Conservation (phyloP, 2,113 vertebrate species). For the Hemiprocne comata region DNA sequence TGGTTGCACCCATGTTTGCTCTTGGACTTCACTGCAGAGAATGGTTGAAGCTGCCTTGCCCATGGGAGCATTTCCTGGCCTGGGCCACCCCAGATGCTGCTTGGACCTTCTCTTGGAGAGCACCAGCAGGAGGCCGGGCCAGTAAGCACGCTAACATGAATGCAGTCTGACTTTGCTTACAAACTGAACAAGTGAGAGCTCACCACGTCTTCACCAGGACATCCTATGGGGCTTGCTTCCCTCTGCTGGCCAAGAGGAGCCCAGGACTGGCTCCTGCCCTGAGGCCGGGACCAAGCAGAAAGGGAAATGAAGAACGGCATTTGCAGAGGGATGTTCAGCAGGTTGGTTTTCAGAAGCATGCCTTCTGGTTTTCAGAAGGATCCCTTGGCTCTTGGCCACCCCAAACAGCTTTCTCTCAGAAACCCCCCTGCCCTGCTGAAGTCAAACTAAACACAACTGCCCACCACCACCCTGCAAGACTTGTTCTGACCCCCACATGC, state of each 20-base stretch:
- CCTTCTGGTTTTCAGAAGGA: not conserved
- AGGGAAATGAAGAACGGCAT: not conserved
- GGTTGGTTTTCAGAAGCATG: not conserved
- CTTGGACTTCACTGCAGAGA: not conserved
- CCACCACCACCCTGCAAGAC: not conserved
- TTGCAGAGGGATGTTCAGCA: not conserved
- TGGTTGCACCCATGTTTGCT: accelerated
- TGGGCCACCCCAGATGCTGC: not conserved
- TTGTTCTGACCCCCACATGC: not conserved
- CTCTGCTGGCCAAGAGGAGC: not conserved
- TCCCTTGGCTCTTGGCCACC: not conserved
- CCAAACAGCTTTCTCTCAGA: not conserved
- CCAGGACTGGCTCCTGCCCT: not conserved
- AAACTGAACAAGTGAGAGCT: not conserved
- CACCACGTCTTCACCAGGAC: not conserved
- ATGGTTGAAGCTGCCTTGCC: not conserved
- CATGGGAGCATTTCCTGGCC: not conserved
- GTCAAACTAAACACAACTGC: not conserved
- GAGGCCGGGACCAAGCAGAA: not conserved
- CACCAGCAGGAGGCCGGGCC: too few relatives aligned
- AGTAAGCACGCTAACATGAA: accelerated
- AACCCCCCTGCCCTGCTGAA: not conserved
- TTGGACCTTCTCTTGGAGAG: not conserved
- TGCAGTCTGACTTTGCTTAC: not conserved
- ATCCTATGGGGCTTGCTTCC: not conserved